Base-by-base conservation (phyloP, 2,113 vertebrate genomes). In the Vidua macroura region DNA sequence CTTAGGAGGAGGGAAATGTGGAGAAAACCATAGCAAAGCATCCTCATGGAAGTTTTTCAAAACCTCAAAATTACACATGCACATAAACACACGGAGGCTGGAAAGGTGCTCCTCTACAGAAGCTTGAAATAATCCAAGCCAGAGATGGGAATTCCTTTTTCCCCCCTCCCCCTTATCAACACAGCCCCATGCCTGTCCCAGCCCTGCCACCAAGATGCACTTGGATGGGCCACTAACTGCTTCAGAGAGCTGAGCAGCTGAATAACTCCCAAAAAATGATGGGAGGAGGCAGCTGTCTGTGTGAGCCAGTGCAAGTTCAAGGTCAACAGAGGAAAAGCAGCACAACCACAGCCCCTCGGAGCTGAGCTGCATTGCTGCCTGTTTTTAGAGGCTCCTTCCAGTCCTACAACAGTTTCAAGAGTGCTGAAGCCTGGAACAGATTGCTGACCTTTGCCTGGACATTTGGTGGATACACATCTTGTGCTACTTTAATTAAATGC, bases 381-480 rank as follows among this genome's bases (percentile, higher is more conserved):
- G 31, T 56, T 74, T 86, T 82, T 35, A 53, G 66, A 86, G 33
- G 23, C 33, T 87, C 33, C 28, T 87, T 83, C 46, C 76, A 70
- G 28, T 28, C 72, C 72, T 83, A 55, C 76, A 69, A 56, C 62
- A 77, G 60, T 93, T 90, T 59, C 55, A 81, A 25, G 83, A 90
- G 64, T 52, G 68, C 83, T 86, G 79, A 69, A 88, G 67, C 55
- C 92, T 58, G 43, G 90, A 93, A 96, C 5, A 8, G 81, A 94
- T 86, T 92, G 90, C 63, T 95, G 90, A 96, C 96, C 92, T 96
- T 96, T 92, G 86, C 92, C 81, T 92, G 79, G 85, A 81, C 92
- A 83, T 90, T 92, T 94, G 92, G 94, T 93, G 80, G 76, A 88
- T 62, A 90, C 88, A 78, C 90, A 95, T 79, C 51, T 86, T 90